Evolutionary conservation across 2,113 vertebrate genomes (phyloP).

Genomic region (Macroglossus sobrinus): DNA sequence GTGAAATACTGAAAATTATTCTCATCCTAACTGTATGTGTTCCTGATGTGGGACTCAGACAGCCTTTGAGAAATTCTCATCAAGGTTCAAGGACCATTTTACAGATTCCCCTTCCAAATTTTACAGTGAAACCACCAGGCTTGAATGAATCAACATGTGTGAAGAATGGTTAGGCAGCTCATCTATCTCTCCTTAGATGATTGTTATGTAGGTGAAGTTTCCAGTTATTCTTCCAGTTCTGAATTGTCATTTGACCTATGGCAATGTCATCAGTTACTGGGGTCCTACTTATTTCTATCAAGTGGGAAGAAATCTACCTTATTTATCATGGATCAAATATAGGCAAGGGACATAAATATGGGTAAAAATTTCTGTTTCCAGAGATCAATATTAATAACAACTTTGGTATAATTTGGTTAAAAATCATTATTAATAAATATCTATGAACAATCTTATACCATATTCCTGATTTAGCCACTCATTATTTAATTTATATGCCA

Average conservation of each 20-base stretch:
- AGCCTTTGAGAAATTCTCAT: not conserved
- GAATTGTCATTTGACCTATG: not conserved
- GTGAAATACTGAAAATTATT: not conserved
- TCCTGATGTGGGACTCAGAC: not conserved
- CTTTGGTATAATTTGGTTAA: not conserved
- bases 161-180: not conserved
- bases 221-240: not conserved
- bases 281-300: not conserved
- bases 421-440: not conserved
- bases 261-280: not conserved
- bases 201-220: not conserved
- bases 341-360: not conserved
- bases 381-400: not conserved
- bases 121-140: not conserved
- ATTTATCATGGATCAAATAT: constrained; percentile 3
- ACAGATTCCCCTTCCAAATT: not conserved
- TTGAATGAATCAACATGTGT: not conserved
- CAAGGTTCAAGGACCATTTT: not conserved
- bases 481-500: not conserved
- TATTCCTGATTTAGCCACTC: not conserved
- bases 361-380: not conserved
- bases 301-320: not conserved
- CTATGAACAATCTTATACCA: not conserved
- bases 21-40: not conserved
- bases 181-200: not conserved